These are phyloP conservation scores for Akabosia matsudoensis DNA, from an alignment of 1,140 invertebrate genomes.

Conservation along the genomic window DNA sequence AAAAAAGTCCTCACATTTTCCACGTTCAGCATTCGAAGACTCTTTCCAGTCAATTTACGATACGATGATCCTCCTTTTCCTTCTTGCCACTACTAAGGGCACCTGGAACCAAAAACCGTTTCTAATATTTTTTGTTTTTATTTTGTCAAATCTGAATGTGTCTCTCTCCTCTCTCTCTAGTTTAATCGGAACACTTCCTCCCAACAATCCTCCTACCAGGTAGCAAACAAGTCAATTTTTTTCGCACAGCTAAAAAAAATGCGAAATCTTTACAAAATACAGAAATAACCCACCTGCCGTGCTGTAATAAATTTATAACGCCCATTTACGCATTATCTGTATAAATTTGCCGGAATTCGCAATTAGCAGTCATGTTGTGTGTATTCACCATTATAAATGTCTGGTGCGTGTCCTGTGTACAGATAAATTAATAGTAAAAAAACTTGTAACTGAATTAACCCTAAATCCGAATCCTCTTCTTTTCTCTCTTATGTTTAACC, in stretches of 20 bases:
- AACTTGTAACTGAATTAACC: not conserved
- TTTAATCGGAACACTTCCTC: conserved; percentile 22
- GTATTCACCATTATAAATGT: not conserved
- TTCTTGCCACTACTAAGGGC: no score
- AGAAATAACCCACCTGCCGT: conserved; percentile 6
- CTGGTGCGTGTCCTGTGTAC: not conserved
- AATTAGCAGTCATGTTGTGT: not conserved
- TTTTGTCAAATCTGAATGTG: no score
- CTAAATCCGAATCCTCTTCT: not conserved
- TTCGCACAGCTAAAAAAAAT: not conserved
- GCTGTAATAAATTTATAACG: not conserved
- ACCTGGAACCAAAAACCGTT: not conserved
- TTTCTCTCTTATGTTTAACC: not conserved
- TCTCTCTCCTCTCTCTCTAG: conserved; percentile 1
- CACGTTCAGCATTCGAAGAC: no score
- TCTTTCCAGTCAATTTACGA: no score
- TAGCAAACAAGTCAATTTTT: not conserved
- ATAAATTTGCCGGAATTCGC: not conserved
- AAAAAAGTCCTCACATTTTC: no score
- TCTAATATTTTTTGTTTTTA: not conserved
- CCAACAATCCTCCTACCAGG: conserved; percentile 14
- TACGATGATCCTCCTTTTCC: no score
- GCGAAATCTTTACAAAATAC: not conserved
- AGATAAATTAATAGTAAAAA: not conserved
- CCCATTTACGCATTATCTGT: not conserved